phyloP scores from a whole-genome alignment of 1,140 invertebrate species.

The Sitophilus oryzae region DNA sequence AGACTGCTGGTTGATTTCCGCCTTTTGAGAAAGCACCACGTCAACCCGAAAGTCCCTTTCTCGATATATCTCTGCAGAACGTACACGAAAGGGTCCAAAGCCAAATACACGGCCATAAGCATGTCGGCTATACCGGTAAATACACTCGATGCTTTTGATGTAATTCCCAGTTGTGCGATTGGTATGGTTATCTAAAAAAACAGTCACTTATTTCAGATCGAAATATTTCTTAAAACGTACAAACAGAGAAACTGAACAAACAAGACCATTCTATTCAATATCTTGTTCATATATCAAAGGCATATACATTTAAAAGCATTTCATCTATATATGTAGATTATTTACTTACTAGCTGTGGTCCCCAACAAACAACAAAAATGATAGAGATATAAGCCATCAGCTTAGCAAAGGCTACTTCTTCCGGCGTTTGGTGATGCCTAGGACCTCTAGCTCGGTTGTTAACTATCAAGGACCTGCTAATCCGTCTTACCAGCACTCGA shows the following conservation, averaged over 20 bases:
- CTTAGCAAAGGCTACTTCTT: slow-evolving; percentile 76
- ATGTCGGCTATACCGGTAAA: slow-evolving; percentile 63
- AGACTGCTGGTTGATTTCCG: slow-evolving; percentile 25
- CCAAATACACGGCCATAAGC: slow-evolving; percentile 74
- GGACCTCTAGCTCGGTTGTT: slow-evolving; percentile 43
- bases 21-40: slow-evolving; percentile 26
- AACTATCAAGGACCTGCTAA: slow-evolving; percentile 49
- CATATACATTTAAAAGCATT: not conserved
- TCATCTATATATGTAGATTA: no score
- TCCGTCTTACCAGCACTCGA: slow-evolving; percentile 47
- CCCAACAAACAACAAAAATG: slow-evolving; percentile 77
- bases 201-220: no score
- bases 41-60: slow-evolving; percentile 25
- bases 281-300: not conserved
- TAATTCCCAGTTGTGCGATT: slow-evolving; percentile 50
- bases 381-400: slow-evolving; percentile 77
- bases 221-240: no score
- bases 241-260: not conserved
- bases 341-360: slow-evolving; percentile 75
- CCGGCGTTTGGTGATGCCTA: slow-evolving; percentile 54
- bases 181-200: slow-evolving; percentile 62
- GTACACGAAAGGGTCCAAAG: slow-evolving; percentile 76
- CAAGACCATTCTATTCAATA: not conserved
- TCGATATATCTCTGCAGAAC: slow-evolving; percentile 57
- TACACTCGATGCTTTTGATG: slow-evolving; percentile 36